Conservation (phyloP, 2,888 invertebrate genomes). For the Ariolimax columbianus region DNA sequence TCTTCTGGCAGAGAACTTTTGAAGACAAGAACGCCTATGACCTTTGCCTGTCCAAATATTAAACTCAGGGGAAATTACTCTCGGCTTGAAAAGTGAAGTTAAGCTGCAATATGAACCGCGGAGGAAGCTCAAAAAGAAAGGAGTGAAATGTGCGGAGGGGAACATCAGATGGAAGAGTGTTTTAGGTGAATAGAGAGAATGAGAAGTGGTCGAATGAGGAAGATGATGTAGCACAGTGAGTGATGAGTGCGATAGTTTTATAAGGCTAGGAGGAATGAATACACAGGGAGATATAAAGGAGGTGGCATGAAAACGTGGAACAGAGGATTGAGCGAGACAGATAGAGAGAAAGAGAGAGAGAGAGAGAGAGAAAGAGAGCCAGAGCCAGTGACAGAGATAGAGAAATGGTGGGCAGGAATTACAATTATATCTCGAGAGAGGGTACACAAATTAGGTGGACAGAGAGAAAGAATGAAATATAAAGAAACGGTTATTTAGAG, state of each 20-base stretch:
- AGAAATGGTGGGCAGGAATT: background rate
- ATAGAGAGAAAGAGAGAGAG: slow-evolving; percentile 42
- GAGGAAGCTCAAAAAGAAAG: background rate
- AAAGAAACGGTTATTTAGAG: no score
- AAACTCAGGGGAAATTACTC: slow-evolving; percentile 26
- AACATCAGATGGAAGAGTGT: background rate
- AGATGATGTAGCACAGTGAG: background rate
- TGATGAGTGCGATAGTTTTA: no score
- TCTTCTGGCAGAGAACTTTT: background rate
- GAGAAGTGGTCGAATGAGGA: background rate
- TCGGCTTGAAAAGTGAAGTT: background rate
- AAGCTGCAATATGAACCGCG: background rate
- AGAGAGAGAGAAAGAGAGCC: slow-evolving; percentile 39
- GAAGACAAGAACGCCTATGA: background rate
- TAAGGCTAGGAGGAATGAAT: no score
- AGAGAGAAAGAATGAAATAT: no score
- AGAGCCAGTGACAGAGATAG: slow-evolving; percentile 1
- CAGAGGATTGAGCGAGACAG: slow-evolving; percentile 42
- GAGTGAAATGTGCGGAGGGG: background rate
- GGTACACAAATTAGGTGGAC: no score
- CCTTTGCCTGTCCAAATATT: slow-evolving; percentile 20
- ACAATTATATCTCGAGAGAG: no score
- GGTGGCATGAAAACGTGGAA: slow-evolving; percentile 24
- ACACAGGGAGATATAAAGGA: background rate
- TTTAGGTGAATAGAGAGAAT: background rate